These are phyloP conservation scores for Idaea dimidiata DNA, from an alignment of 2,888 invertebrate genomes.

Conservation along the genomic window DNA sequence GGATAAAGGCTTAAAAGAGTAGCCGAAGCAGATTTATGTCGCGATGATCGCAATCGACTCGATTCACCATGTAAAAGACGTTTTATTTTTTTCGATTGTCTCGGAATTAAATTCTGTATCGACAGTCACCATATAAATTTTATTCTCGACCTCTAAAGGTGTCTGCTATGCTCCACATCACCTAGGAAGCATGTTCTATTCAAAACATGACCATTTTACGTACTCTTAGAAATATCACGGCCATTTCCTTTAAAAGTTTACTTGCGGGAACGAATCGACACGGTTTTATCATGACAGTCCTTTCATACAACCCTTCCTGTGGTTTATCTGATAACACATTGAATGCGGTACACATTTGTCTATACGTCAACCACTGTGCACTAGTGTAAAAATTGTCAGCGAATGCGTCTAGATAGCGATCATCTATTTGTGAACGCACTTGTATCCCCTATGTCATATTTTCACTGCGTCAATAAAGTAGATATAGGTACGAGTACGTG, in stretches of 20 bases:
- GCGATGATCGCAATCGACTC: constrained; percentile 74
- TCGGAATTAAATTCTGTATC: constrained; percentile 42
- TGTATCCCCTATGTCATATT: constrained; percentile 31
- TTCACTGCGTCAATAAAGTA: constrained; percentile 15
- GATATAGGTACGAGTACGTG: constrained; percentile 18
- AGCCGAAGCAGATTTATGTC: constrained; percentile 80
- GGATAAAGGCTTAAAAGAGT: constrained; percentile 80
- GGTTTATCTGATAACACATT: constrained; percentile 72
- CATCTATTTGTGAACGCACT: constrained; percentile 60
- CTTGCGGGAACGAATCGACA: constrained; percentile 73
- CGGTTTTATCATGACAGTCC: constrained; percentile 64
- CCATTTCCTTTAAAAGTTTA: constrained; percentile 72
- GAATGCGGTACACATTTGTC: constrained; percentile 76
- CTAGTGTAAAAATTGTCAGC: constrained; percentile 78
- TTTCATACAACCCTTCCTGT: constrained; percentile 71
- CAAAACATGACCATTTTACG: constrained; percentile 33
- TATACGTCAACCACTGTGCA: constrained; percentile 67
- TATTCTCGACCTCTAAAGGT: background rate
- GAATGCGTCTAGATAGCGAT: constrained; percentile 74
- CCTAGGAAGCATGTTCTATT: constrained; percentile 28
- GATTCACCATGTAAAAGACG: constrained; percentile 64
- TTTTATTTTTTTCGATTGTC: constrained; percentile 63
- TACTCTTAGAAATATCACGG: constrained; percentile 48
- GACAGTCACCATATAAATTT: constrained; percentile 32
- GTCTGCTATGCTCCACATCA: background rate